Conservation (phyloP, 1,140 invertebrate genomes). For the Panulirus ornatus region DNA sequence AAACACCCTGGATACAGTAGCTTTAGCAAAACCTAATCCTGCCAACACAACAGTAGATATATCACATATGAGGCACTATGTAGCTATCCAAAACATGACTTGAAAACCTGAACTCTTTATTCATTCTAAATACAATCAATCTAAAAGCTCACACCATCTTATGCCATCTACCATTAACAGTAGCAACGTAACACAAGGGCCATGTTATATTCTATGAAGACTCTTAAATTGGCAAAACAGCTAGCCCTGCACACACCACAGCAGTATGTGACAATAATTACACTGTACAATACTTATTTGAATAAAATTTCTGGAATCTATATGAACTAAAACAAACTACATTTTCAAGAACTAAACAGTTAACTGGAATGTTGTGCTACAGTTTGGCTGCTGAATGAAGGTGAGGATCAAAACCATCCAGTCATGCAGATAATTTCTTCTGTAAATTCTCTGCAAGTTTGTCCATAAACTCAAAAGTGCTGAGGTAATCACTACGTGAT, state of each 20-base stretch:
- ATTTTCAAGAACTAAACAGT: background rate
- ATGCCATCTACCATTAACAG: no score
- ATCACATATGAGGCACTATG: no score
- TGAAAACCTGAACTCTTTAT: no score
- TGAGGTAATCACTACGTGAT: conserved; percentile 91
- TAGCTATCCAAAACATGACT: no score
- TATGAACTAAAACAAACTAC: background rate
- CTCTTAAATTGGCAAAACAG: background rate
- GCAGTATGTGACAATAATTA: background rate
- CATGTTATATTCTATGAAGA: no score
- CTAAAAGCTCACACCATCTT: no score
- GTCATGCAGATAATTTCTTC: conserved; percentile 81
- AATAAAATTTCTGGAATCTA: background rate
- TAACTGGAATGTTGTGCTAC: conserved; percentile 27
- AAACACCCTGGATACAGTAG: no score
- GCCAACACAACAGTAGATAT: no score
- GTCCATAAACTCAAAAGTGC: conserved; percentile 98
- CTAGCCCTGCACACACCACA: background rate
- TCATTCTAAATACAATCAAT: no score
- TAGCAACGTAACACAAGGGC: no score
- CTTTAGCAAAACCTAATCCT: no score
- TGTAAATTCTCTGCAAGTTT: conserved; percentile 96
- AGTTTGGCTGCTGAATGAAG: background rate
- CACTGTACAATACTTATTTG: background rate
- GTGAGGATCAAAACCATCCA: background rate